phyloP scores from a whole-genome alignment of 2,888 invertebrate species.

The Nomada ferruginata region DNA sequence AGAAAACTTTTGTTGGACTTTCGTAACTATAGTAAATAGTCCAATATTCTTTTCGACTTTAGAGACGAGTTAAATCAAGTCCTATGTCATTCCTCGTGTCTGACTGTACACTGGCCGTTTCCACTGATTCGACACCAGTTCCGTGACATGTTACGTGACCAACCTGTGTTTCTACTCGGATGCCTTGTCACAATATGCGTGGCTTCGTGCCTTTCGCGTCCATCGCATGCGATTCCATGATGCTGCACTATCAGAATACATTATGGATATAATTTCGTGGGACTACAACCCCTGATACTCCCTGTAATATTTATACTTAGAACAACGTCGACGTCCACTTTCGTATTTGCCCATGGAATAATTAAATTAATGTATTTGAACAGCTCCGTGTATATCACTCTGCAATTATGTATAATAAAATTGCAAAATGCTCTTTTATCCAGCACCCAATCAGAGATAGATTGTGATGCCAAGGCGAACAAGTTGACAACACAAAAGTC shows the following conservation, averaged over 20 bases:
- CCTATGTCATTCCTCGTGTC: neutral
- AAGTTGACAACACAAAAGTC: neutral
- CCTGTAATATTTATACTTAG: slow-evolving; percentile 38
- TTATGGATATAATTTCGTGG: slow-evolving; percentile 51
- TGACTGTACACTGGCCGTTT: slow-evolving; percentile 15
- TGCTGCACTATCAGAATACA: slow-evolving; percentile 28
- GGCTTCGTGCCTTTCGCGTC: slow-evolving; percentile 49
- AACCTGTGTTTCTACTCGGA: slow-evolving; percentile 9
- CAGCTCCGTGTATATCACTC: slow-evolving; percentile 8
- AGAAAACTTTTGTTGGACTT: too few species aligned
- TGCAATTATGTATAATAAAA: slow-evolving; percentile 21
- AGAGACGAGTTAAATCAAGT: too few species aligned
- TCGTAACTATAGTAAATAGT: too few species aligned
- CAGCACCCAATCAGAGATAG: neutral
- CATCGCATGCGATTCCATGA: slow-evolving; percentile 41
- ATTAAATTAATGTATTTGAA: slow-evolving; percentile 42
- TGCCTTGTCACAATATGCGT: slow-evolving; percentile 38
- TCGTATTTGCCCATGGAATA: slow-evolving; percentile 15
- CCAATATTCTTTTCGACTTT: neutral
- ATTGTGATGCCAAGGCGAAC: neutral
- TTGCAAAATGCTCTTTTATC: slow-evolving; percentile 7
- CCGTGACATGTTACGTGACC: slow-evolving; percentile 34
- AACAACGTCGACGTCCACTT: slow-evolving; percentile 27
- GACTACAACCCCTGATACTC: neutral
- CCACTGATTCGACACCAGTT: slow-evolving; percentile 17